Evolutionary conservation across 2,113 vertebrate species (phyloP).

Genomic region (Campylomormyrus tamandua): DNA sequence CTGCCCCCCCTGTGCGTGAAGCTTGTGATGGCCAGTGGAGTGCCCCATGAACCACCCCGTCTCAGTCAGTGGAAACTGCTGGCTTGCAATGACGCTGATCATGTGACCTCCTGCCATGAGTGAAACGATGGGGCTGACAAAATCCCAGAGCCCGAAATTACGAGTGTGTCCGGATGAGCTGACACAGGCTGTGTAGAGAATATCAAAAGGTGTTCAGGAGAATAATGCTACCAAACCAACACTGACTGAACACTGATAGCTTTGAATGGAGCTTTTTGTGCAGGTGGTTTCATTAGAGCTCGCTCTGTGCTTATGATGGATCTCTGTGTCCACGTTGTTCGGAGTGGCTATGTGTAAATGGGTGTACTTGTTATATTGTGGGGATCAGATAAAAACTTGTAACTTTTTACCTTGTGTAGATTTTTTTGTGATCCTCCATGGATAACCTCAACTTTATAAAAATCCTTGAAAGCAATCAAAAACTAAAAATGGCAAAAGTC

Average conservation of each 20-base stretch:
- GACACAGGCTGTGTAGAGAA: not conserved
- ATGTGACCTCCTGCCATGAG: not conserved
- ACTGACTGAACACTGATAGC: not conserved
- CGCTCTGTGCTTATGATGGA: not conserved
- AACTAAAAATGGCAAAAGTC: no score
- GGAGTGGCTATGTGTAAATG: not conserved
- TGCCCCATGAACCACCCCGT: not conserved
- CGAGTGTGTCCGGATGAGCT: not conserved
- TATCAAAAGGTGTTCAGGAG: constrained; percentile 3
- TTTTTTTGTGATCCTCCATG: not conserved
- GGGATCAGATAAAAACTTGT: not conserved
- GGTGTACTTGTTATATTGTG: not conserved
- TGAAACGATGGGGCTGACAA: not conserved
- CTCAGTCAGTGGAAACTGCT: not conserved
- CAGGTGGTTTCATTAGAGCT: not conserved
- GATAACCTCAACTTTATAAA: not conserved
- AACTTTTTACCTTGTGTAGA: not conserved
- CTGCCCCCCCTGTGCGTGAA: not conserved
- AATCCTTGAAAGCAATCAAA: not conserved
- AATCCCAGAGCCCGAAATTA: not conserved
- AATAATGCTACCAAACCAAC: not conserved
- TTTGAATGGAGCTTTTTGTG: not conserved
- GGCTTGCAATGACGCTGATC: not conserved
- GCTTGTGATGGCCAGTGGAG: not conserved
- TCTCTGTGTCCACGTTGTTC: not conserved